Evolutionary conservation across 92 coral and sea anemone genomes (phyloP), one percentile per base, ranked within the genome.

Genomic region (Heteractis magnifica): DNA sequence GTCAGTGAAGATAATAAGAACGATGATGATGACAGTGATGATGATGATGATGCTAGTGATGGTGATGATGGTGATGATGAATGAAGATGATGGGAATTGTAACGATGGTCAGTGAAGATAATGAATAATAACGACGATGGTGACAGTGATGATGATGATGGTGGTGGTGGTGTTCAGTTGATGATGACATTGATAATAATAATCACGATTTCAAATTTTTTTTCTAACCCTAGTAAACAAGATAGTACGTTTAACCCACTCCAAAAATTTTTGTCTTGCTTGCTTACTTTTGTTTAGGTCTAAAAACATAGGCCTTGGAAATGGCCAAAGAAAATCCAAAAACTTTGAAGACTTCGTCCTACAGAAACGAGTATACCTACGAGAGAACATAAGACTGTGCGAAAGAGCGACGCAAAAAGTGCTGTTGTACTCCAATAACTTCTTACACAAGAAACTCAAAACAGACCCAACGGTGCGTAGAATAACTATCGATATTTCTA

Each of bases 401-500:
- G 99, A 96, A 81, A 84, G 97, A 86, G 99, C 98, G 13, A 90
- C 99, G 6, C 99, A 94, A 78, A 88, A 93, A 77, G 97, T 96
- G 16, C 86, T 96, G 55, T 83, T 92, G 13, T 96, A 96, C 81
- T 96, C 99, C 60, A 96, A 96, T 84, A 96, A 96, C 80, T 96
- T 96, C 86, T 84, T 96, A 49, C 99, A 96, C 90, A 96, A 96
- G 88, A 94, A 92, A 79, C 90, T 96, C 75, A 96, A 96, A 86
- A 96, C 99, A 6, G 99, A 96, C 71, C 99, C 99, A 16, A 56
- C 90, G 80, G 99, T 96, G 86, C 68, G 81, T 92, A 65, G 55
- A 20, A 21, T 1, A 6, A 56, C 49, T 10, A 53, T 18, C 19
- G 49, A n/a, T 78, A 14, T 65, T n/a, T 65, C 0, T 18, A 3